Evolutionary conservation across 2,113 vertebrate species (phyloP), one percentile per base, ranked within the genome.

Genomic region (Gambusia affinis): DNA sequence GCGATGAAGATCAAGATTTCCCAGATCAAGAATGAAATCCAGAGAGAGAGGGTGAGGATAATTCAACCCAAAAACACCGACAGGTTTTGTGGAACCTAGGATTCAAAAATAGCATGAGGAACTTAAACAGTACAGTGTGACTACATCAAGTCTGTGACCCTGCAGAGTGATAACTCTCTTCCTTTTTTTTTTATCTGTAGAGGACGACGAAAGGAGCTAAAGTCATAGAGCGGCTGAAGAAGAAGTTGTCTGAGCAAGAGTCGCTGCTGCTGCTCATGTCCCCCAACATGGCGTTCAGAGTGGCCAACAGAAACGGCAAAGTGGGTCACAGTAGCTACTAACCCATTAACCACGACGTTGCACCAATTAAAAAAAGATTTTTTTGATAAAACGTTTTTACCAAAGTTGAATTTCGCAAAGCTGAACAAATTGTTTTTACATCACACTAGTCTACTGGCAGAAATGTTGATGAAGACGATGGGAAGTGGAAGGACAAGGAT

Each of bases 1-100:
- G 93, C 96, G 63, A 94, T 99, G 94, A 99, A 98, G 92, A 96
- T 97, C 73, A 98, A 96, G 92, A 98, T 99, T 85, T 98, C 97
- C 42, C 97, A 97, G 84, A 95, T 99, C 86, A 99, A 97, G 93
- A 98, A 94, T 0, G 96, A 99, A 42, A 96, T 99, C 65, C 97
- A 98, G 83, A 94, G 97, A 78, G 97, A 99, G 71, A 99, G 97
- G 95, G 97, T 97, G 85, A 66, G 64, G 12, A 27, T 42, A 12
- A 42, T 42, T 47, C 14, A 47, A 15, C 44, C 15, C 3, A 14
- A 4, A 17, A 14, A 17, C 42, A 15, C 4, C 17, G 2, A 47
- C 44, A 19, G 44, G 42, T 44, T 44, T 44, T 44, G 42, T 44
- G 47, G 51, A 24, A 57, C 22, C 8, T 3, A 57, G 7, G 2